Evolutionary conservation across 2,888 invertebrate species (phyloP).

Genomic region (Cryptus armator): DNA sequence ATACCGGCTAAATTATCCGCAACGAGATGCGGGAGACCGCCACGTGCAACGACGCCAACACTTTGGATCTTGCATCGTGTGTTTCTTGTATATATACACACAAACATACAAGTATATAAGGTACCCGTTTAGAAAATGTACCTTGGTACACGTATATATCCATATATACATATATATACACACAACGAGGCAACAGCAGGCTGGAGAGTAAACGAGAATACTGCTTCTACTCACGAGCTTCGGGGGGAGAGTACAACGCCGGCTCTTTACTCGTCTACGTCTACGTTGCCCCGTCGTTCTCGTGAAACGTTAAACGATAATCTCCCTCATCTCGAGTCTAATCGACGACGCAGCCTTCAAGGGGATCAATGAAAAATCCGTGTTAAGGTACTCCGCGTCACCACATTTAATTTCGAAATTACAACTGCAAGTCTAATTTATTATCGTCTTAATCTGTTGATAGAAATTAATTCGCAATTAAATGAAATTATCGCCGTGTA

Average conservation of each 20-base stretch:
- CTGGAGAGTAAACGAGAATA: slow-evolving; percentile 52
- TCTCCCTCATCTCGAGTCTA: slow-evolving; percentile 52
- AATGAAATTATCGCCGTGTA: not conserved
- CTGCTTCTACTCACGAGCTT: slow-evolving; percentile 32
- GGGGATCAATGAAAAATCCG: slow-evolving; percentile 23
- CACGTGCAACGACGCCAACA: slow-evolving; percentile 64
- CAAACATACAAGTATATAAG: slow-evolving; percentile 4
- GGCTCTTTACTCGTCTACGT: slow-evolving; percentile 25
- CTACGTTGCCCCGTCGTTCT: slow-evolving; percentile 30
- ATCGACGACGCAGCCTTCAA: slow-evolving; percentile 35
- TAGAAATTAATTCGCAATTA: not conserved
- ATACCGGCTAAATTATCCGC: slow-evolving; percentile 79
- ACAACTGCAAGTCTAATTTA: not conserved
- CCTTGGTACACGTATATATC: slow-evolving; percentile 11
- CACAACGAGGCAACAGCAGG: slow-evolving; percentile 45
- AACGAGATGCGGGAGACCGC: slow-evolving; percentile 75
- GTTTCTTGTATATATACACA: slow-evolving; percentile 27
- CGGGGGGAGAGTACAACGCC: slow-evolving; percentile 10
- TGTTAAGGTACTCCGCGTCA: not conserved
- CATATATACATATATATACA: not conserved
- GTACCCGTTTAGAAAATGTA: slow-evolving; percentile 31
- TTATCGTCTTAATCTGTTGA: not conserved
- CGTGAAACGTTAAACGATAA: slow-evolving; percentile 58
- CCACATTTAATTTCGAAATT: not conserved
- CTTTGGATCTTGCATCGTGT: slow-evolving; percentile 39